Evolutionary conservation across 2,797 vertebrate species (phyloP), one percentile per base, ranked within the genome.

Genomic region (Halcyon smyrnensis): DNA sequence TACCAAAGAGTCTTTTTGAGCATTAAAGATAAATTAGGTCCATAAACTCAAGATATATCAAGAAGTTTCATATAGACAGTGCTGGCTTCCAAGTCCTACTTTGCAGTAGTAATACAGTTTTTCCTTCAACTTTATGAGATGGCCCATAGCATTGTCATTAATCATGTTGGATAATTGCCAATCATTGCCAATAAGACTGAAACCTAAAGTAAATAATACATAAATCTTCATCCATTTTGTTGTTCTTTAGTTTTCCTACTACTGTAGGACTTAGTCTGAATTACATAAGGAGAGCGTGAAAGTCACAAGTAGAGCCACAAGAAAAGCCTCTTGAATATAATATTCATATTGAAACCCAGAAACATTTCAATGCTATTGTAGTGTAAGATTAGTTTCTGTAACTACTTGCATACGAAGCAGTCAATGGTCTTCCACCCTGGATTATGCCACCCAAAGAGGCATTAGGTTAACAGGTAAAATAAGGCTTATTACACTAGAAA

Each of bases 401-500:
- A 60, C 36, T 78, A 21, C 12, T 67, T 74, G 10, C 15, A 63
- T 74, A 36, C 10, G 63, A 37, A 91, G 45, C 13, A 8, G 13
- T 36, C 30, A 13, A 27, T 34, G 18, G 48, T 56, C 51, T 79
- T 89, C 51, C 39, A 11, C 15, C 43, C 43, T 75, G 57, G 64
- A 77, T 46, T 80, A 64, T 12, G n/a, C 74, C 56, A 84, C 80
- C 93, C 62, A 84, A 80, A 65, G 32, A 87, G 56, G 8, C 45
- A 54, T 59, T 78, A 92, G 62, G 56, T 84, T 92, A 97, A 84
- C 84, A 87, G 73, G 67, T 84, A 92, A 67, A 92, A 89, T 75
- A 95, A 87, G 39, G 62, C 86, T 83, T 87, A 92, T 96, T 95
- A 75, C 70, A 77, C 84, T 93, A 79, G 89, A 86, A 96, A 98